These are phyloP conservation scores for Heliangelus exortis DNA, from an alignment of 2,797 vertebrate genomes.

Conservation along the genomic window DNA sequence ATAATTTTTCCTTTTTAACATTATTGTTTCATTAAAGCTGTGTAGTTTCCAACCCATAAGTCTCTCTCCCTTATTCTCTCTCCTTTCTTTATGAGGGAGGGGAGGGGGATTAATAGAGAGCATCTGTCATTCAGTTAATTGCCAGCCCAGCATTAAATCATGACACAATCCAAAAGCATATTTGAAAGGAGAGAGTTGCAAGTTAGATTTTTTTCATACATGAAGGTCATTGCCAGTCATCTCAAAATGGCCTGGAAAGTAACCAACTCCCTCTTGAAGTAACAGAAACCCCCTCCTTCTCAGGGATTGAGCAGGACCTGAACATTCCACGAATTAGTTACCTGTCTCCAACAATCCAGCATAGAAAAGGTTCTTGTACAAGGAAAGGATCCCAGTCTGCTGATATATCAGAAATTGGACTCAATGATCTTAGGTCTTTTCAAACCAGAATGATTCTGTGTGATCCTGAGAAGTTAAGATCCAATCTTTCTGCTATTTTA, in stretches of 20 bases:
- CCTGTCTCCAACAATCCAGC: not conserved
- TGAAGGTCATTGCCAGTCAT: not conserved
- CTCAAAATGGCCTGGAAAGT: not conserved
- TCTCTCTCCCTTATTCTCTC: too few species aligned
- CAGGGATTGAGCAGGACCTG: not conserved
- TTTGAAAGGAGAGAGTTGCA: not conserved
- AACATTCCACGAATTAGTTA: not conserved
- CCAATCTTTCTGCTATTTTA: not conserved
- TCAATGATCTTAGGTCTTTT: too few species aligned
- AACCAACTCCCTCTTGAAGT: not conserved
- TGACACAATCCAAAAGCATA: not conserved
- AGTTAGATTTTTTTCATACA: not conserved
- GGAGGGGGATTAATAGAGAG: too few species aligned
- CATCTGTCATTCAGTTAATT: too few species aligned
- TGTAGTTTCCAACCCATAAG: too few species aligned
- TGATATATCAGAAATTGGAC: accelerated
- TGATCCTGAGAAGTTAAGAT: not conserved
- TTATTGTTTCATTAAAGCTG: too few species aligned
- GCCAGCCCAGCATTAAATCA: too few species aligned
- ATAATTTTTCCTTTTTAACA: too few species aligned
- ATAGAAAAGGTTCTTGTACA: not conserved
- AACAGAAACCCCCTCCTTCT: not conserved
- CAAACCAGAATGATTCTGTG: too few species aligned
- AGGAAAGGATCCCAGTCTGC: not conserved
- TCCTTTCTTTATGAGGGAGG: too few species aligned